Base-by-base conservation (phyloP, 2,888 invertebrate species). In the Mechanitis messenoides region DNA sequence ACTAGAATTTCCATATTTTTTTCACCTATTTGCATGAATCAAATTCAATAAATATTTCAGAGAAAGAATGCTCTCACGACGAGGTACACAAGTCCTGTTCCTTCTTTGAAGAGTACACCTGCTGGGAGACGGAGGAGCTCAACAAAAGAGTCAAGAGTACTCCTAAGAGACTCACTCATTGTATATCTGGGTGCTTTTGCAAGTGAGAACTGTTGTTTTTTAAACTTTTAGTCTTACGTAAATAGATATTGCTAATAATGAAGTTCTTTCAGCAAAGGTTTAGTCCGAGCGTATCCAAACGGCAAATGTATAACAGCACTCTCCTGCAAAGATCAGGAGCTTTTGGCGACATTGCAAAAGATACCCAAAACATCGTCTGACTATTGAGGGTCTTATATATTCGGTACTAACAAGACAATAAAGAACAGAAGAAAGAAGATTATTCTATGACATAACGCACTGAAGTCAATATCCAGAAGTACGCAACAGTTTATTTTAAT, bases 131-230 rank as follows among this genome's bases (percentile, higher is more conserved):
- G 0, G 7, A 60, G 0, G 59, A 73, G 0, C 71, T 69, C n/a
- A 4, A 46, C 11, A 65, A 68, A 1, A 74, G 89, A n/a, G 74
- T 81, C 1, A 77, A 72, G 60, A 46, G 66, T 0, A 55, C 71
- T 0, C 77, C 83, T 0, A 79, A 74, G 45, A 71, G 76, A 5
- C 68, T 84, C 1, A 0, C 64, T 0, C 82, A 83, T 33, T 89
- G 89, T 69, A 76, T 60, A 11, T 67, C 83, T 1, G 87, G 84
- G 0, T 89, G 89, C 42, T 83, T 75, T 69, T 89, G 89, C 83
- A 84, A 75, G 88, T 88, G 71, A 64, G 74, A 47, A 53, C 20
- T 53, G 31, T 58, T 50, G 5, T 47, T 3, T 20, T 47, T 47
- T n/a, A n/a, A 45, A 45, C 3, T 11, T 11, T 45, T 6, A 3